Evolutionary conservation across 2,797 vertebrate genomes (phyloP).

Genomic region (Dermochelys coriacea): DNA sequence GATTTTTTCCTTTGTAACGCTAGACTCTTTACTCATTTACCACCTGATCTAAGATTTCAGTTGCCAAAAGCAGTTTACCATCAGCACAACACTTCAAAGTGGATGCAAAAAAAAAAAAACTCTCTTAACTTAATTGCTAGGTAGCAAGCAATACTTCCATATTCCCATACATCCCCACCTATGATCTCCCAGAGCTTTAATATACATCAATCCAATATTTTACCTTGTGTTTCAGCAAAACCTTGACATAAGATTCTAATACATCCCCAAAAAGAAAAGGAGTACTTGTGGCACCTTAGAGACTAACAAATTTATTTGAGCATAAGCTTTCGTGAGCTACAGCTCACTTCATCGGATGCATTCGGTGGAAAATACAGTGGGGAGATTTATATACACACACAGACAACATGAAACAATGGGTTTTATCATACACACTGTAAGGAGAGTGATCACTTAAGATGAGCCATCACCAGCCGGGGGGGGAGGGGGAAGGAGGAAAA

Average conservation of each 20-base stretch:
- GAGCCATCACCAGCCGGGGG: too few relatives aligned
- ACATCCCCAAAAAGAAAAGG: too few relatives aligned
- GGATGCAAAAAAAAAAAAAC: not conserved
- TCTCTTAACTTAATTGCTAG: not conserved
- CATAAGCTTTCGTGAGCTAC: too few relatives aligned
- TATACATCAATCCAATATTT: not conserved
- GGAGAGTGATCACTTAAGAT: too few relatives aligned
- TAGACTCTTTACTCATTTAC: slow-evolving; percentile 15
- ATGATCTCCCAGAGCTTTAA: not conserved
- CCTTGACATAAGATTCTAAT: not conserved
- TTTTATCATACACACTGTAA: too few relatives aligned
- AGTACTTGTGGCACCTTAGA: too few relatives aligned
- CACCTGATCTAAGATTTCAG: not conserved
- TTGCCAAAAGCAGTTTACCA: slow-evolving; percentile 2
- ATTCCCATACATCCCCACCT: not conserved
- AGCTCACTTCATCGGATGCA: too few relatives aligned
- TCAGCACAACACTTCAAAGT: slow-evolving; percentile 17
- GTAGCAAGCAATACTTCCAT: not conserved
- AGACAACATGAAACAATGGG: too few relatives aligned
- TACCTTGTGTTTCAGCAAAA: accelerated
- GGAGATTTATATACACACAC: too few relatives aligned
- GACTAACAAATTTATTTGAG: too few relatives aligned
- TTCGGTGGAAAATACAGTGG: too few relatives aligned
- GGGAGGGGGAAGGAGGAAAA: too few relatives aligned
- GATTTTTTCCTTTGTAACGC: not conserved